Evolutionary conservation across 2,113 vertebrate genomes (phyloP), one percentile per base, ranked within the genome.

Genomic region (Aramus guarauna): DNA sequence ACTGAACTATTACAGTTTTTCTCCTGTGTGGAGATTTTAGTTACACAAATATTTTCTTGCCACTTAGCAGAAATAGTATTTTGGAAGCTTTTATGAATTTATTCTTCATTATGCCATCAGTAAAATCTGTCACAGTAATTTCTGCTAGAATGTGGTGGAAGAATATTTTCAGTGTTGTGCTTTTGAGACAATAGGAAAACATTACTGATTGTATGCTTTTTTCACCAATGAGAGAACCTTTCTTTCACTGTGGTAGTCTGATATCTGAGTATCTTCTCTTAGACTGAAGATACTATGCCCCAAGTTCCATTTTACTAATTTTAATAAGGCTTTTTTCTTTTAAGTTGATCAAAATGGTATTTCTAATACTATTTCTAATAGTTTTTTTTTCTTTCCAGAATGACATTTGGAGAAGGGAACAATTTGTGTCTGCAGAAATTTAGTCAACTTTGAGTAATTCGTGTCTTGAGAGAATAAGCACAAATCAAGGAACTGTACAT

Each of bases 31-130:
- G 27, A 67, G 32, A 59, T 67, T 77, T 64, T 81, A 87, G 41
- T 66, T 77, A 36, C 15, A 19, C 9, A 50, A 63, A 7, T 73
- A 27, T 75, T 80, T 84, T 90, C 78, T 93, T 86, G 32, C 90
- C 47, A 37, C 41, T 94, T 66, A 67, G 23, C 34, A 85, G 47
- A 41, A 78, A 22, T 37, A 69, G 53, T 95, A 22, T 80, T 86
- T 96, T 94, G 80, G 92, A 94, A 96, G 22, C n/a, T 88, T 84
- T 96, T 94, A 50, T 77, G 62, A 91, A 68, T 37, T 89, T 90
- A 75, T 32, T 63, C 69, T 73, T 92, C 43, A 58, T 75, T 82
- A 63, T 66, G 45, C 72, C 47, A 82, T 76, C 41, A 63, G 39
- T 79, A 58, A 72, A 82, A 91, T 81, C 29, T 84, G n/a, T 81